phyloP scores from a whole-genome alignment of 2,797 vertebrate species.

The Gymnodraco acuticeps region DNA sequence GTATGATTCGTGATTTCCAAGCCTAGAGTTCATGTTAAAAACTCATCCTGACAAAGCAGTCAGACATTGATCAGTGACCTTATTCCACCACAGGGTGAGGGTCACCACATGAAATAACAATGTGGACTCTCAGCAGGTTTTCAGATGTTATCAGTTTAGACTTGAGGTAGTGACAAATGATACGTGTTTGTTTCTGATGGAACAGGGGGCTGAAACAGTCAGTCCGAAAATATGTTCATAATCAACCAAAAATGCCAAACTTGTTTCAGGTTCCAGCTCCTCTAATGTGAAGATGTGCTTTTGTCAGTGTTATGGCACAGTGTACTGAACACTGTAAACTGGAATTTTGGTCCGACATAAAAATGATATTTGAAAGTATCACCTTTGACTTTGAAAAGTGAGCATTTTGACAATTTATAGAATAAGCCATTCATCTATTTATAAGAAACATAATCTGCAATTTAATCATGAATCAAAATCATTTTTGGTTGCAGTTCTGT shows the following conservation, averaged over 20 bases:
- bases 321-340: neutral
- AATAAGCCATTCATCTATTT: neutral
- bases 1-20: slow-evolving; percentile 23
- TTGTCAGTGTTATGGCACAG: neutral
- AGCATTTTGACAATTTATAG: neutral
- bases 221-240: neutral
- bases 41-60: slow-evolving; percentile 3
- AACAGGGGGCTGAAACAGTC: neutral
- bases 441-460: neutral
- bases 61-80: neutral
- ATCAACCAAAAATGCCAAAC: neutral
- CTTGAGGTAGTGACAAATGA: neutral
- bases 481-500: neutral
- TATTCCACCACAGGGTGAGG: neutral
- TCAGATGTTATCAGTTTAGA: neutral
- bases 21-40: neutral
- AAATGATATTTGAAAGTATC: neutral
- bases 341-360: neutral
- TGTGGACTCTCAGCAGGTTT: neutral
- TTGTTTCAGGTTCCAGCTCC: neutral
- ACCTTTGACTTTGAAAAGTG: neutral
- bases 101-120: neutral
- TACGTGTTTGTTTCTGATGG: too few relatives aligned
- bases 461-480: neutral
- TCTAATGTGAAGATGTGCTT: neutral